A percentile compares a stretch with the other conserved stretches of the same genome.
These are phyloP conservation scores for Betta splendens DNA, from an alignment of 2,797 vertebrate species.

Conservation along the genomic window DNA sequence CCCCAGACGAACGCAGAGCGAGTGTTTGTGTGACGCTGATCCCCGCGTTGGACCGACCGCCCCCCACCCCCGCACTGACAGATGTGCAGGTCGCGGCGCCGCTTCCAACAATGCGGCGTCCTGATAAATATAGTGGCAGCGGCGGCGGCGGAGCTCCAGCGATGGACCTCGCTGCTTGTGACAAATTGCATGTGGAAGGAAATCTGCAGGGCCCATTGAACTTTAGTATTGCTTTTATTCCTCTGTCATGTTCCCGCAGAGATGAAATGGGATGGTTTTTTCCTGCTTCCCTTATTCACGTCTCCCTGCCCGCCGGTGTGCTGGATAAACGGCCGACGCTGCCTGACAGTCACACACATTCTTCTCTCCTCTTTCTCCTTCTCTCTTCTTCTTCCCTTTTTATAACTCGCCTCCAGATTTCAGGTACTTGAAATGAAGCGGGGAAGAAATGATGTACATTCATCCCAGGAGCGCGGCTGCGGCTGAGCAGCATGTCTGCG, in stretches of 20 bases:
- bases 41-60: slow-evolving; percentile 5
- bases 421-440: slow-evolving; percentile 50
- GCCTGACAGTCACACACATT: slow-evolving; percentile 58
- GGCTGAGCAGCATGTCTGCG: slow-evolving; percentile 17
- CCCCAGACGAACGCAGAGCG: slow-evolving; percentile 2
- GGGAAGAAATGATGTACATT: slow-evolving; percentile 31
- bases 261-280: slow-evolving; percentile 73
- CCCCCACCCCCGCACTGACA: background rate
- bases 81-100: background rate
- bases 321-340: slow-evolving; percentile 66
- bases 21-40: slow-evolving; percentile 4
- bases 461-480: slow-evolving; percentile 28
- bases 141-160: slow-evolving; percentile 31
- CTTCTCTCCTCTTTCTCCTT: slow-evolving; percentile 28
- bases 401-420: slow-evolving; percentile 41
- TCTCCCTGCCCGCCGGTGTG: slow-evolving; percentile 54
- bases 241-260: slow-evolving; percentile 77
- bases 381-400: slow-evolving; percentile 6
- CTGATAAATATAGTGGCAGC: slow-evolving; percentile 27
- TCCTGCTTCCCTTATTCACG: slow-evolving; percentile 62
- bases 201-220: slow-evolving; percentile 79
- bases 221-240: slow-evolving; percentile 80
- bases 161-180: slow-evolving; percentile 71
- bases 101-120: slow-evolving; percentile 29
- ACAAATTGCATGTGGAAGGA: slow-evolving; percentile 77